Evolutionary conservation across 2,797 vertebrate species (phyloP).

Genomic region (Halcyon chelicuti): DNA sequence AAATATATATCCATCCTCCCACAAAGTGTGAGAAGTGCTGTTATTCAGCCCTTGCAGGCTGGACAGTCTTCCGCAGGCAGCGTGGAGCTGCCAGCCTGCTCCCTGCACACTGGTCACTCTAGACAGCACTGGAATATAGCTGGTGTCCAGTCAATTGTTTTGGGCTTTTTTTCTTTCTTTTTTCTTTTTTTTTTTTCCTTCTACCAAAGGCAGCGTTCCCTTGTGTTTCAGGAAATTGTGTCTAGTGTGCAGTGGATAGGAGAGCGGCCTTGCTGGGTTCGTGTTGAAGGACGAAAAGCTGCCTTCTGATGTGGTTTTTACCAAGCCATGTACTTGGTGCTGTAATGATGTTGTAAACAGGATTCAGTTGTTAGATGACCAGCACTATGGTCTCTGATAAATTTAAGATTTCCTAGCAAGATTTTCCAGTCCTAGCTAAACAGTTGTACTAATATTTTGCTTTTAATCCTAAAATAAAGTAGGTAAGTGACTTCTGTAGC

Average conservation of each 20-base stretch:
- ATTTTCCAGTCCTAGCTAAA: neutral
- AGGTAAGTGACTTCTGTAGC: neutral
- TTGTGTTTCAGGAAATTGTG: neutral
- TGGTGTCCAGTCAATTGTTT: neutral
- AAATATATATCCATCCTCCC: neutral
- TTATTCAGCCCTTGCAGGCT: neutral
- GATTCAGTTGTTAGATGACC: neutral
- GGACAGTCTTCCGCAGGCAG: neutral
- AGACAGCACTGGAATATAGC: neutral
- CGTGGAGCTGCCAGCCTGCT: neutral
- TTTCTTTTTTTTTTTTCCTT: accelerated
- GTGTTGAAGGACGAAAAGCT: neutral
- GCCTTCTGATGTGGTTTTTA: neutral
- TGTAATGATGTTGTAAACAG: neutral
- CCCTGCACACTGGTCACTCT: neutral
- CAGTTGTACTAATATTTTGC: neutral
- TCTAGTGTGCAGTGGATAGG: neutral
- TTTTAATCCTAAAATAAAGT: neutral
- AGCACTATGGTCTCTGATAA: neutral
- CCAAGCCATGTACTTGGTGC: neutral
- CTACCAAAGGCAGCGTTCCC: neutral
- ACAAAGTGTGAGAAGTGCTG: neutral
- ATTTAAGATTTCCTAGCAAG: neutral
- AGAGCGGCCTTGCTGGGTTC: neutral
- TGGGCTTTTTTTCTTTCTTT: neutral